Evolutionary conservation across 2,113 vertebrate genomes (phyloP).

Genomic region (Podilymbus podiceps): DNA sequence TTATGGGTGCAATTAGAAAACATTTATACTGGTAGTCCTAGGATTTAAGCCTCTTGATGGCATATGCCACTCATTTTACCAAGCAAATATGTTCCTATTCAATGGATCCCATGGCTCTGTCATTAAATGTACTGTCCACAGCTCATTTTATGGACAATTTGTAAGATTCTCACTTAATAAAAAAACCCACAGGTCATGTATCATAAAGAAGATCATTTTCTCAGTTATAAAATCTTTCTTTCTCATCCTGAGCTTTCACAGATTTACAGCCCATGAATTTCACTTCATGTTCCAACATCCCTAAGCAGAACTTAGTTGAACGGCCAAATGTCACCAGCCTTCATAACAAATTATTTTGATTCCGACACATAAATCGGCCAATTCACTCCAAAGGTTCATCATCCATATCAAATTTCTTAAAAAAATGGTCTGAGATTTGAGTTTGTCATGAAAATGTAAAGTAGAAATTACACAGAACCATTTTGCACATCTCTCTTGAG

Average conservation of each 20-base stretch:
- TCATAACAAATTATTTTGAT: not conserved
- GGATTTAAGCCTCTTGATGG: not conserved
- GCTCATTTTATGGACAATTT: not conserved
- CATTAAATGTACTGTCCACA: not conserved
- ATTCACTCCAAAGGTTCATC: not conserved
- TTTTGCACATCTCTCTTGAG: not conserved
- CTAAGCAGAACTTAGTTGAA: not conserved
- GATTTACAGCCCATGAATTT: not conserved
- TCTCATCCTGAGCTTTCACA: not conserved
- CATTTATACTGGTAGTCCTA: not conserved
- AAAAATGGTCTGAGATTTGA: not conserved
- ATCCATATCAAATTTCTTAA: not conserved
- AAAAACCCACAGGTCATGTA: not conserved
- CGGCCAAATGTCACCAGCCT: not conserved
- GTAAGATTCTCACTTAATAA: not conserved
- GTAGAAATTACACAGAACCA: not conserved
- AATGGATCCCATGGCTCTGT: not conserved
- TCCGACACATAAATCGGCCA: not conserved
- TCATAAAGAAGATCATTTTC: not conserved
- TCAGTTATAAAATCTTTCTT: not conserved
- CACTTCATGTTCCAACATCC: not conserved
- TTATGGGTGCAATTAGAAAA: not conserved
- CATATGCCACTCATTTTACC: not conserved
- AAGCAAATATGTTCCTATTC: not conserved
- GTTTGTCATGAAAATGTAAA: not conserved